Evolutionary conservation across 1,140 invertebrate species (phyloP).

Genomic region (Cotesia typhae): DNA sequence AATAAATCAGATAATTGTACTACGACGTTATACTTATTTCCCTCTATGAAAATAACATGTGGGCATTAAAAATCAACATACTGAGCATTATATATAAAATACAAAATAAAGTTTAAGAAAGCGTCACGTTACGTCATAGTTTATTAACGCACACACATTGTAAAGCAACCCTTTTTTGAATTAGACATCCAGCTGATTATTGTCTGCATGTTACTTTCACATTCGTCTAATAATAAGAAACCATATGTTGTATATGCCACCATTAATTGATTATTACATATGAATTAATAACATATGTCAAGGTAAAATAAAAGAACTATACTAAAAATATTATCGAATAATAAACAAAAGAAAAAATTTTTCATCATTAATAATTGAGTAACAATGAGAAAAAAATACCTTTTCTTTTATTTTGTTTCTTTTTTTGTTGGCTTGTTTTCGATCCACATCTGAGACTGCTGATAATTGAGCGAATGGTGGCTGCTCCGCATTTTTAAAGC

Average conservation of each 20-base stretch:
- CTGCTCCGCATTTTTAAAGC: slow-evolving; percentile 77
- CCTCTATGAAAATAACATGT: slow-evolving; percentile 12
- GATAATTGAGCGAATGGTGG: slow-evolving; percentile 76
- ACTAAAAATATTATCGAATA: background rate
- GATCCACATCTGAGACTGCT: slow-evolving; percentile 68
- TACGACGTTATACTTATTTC: no score
- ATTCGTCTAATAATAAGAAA: slow-evolving; percentile 30
- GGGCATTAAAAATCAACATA: slow-evolving; percentile 1
- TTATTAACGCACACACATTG: slow-evolving; percentile 11
- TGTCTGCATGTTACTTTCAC: slow-evolving; percentile 33
- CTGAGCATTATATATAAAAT: background rate
- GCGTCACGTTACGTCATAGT: slow-evolving; percentile 36
- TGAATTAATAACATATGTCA: slow-evolving; percentile 5
- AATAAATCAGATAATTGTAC: background rate
- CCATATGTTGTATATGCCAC: slow-evolving; percentile 47
- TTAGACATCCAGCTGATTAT: slow-evolving; percentile 48
- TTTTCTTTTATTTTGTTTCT: slow-evolving; percentile 75
- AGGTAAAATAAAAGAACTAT: background rate
- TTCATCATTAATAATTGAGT: background rate
- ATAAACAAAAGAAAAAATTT: background rate
- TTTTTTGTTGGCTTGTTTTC: slow-evolving; percentile 73
- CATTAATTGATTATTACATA: slow-evolving; percentile 3
- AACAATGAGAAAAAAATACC: slow-evolving; percentile 60
- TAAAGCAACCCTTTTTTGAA: slow-evolving; percentile 18
- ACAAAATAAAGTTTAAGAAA: slow-evolving; percentile 20